These are phyloP conservation scores for Grus americana DNA, from an alignment of 2,113 vertebrate genomes.

Conservation along the genomic window DNA sequence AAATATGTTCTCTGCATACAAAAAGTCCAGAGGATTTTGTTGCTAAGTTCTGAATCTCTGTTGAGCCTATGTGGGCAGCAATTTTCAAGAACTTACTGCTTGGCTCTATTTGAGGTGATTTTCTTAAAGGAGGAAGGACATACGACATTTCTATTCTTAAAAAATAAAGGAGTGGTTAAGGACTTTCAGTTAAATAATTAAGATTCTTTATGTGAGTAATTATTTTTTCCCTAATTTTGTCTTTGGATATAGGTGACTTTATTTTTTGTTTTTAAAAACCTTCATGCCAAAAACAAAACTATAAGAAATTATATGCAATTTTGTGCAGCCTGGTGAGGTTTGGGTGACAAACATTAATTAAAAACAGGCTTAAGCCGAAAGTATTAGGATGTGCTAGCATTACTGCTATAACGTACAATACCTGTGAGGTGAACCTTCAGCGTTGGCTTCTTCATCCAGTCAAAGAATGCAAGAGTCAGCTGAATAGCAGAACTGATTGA, in stretches of 20 bases:
- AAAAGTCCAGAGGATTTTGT: background rate
- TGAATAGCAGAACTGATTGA: background rate
- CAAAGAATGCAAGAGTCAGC: fast-evolving
- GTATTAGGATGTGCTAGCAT: background rate
- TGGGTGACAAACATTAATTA: background rate
- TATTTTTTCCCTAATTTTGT: background rate
- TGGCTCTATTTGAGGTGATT: background rate
- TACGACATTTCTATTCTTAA: background rate
- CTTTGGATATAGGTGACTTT: background rate
- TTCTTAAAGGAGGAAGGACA: background rate
- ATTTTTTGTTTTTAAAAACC: background rate
- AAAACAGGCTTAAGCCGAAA: background rate
- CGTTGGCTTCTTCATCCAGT: background rate
- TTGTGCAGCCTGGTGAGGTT: background rate
- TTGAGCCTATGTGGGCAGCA: background rate
- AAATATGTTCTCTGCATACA: background rate
- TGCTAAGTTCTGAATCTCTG: background rate
- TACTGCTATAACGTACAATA: background rate
- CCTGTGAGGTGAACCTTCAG: background rate
- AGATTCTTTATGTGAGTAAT: background rate
- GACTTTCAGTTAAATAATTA: background rate
- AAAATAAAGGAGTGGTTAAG: background rate
- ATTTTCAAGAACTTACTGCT: background rate
- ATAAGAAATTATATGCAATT: background rate
- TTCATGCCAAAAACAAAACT: background rate